Evolutionary conservation across 2,113 vertebrate species (phyloP).

Genomic region (Oreamnos americanus): DNA sequence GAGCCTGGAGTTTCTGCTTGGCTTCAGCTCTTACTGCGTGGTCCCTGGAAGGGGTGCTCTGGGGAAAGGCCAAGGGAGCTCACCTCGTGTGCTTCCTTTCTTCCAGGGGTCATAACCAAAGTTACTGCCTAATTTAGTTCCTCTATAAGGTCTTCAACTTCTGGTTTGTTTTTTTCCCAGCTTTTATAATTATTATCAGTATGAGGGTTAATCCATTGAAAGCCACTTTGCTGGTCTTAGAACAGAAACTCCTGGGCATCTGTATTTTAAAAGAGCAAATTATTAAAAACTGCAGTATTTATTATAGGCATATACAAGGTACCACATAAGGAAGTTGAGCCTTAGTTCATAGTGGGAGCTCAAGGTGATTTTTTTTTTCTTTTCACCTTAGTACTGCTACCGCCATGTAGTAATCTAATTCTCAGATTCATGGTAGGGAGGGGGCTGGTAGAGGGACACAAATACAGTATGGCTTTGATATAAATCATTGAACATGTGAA

Average conservation of each 20-base stretch:
- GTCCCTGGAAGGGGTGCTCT: neutral
- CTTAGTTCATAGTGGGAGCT: neutral
- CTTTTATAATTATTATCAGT: neutral
- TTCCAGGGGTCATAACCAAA: neutral
- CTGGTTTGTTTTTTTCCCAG: neutral
- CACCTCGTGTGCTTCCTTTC: neutral
- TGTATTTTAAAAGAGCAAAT: neutral
- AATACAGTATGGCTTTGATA: neutral
- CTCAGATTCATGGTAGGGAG: neutral
- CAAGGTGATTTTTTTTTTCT: neutral
- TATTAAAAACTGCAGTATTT: neutral
- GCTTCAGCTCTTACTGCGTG: rapidly evolving
- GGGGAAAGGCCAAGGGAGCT: neutral
- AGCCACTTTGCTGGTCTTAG: neutral
- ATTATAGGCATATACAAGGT: neutral
- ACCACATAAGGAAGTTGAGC: neutral
- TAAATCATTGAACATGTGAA: neutral
- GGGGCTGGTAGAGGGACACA: neutral
- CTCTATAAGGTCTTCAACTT: neutral
- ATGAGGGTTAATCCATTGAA: neutral
- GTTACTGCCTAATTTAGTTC: neutral
- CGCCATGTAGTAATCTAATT: neutral
- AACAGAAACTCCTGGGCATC: neutral
- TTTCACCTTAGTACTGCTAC: neutral
- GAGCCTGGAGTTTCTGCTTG: neutral